Evolutionary conservation across 1,140 invertebrate genomes (phyloP).

Genomic region (Zeugodacus cucurbitae): DNA sequence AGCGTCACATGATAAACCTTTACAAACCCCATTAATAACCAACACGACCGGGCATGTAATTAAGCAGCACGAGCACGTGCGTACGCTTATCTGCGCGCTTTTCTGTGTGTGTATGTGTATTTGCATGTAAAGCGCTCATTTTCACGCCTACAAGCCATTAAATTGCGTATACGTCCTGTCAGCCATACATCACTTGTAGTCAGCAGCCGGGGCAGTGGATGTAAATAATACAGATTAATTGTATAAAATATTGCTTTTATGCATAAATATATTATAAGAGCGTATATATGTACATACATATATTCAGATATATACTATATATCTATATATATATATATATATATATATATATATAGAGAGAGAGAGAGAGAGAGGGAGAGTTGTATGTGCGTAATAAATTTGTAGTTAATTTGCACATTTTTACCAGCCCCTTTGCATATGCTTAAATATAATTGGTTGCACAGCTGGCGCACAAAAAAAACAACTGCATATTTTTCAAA

Average conservation of each 20-base stretch:
- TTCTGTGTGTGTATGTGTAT: not conserved
- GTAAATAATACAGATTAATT: constrained; percentile 13
- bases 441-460: not conserved
- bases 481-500: not conserved
- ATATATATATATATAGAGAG: too few species aligned
- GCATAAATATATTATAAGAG: not conserved
- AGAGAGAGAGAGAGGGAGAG: too few species aligned
- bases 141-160: constrained; percentile 26
- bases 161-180: not conserved
- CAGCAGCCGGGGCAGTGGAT: not conserved
- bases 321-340: not conserved
- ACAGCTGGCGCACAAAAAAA: not conserved
- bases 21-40: constrained; percentile 34
- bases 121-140: not conserved
- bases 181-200: not conserved
- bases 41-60: not conserved
- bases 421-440: not conserved
- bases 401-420: not conserved
- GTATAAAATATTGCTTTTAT: not conserved
- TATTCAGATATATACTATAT: not conserved
- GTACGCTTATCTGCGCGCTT: not conserved
- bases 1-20: constrained; percentile 22
- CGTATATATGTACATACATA: not conserved
- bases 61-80: not conserved
- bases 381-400: not conserved